Conservation (phyloP, 2,797 vertebrate species). For the Hypotaenidia okinawae region DNA sequence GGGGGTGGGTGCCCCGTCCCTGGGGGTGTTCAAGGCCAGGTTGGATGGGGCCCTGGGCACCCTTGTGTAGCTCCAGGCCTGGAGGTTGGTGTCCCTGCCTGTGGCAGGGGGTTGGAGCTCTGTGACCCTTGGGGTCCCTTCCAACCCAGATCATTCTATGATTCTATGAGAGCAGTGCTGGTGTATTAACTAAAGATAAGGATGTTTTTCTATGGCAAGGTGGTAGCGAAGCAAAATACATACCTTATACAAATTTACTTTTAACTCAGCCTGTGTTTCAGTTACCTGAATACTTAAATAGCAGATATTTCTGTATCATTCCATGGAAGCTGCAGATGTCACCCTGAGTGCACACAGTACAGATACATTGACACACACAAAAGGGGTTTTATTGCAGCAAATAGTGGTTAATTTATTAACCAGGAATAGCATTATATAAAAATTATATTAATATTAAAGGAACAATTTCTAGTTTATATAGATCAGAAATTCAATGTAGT, state of each 20-base stretch:
- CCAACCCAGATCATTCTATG: no score
- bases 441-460: not conserved
- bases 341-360: not conserved
- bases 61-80: no score
- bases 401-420: not conserved
- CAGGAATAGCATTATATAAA: not conserved
- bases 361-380: not conserved
- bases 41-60: no score
- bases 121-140: no score
- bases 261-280: not conserved
- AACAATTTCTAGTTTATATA: not conserved
- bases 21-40: no score
- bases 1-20: no score
- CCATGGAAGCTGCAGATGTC: not conserved
- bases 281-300: not conserved
- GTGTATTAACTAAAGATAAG: not conserved
- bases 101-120: no score
- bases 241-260: not conserved
- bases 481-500: not conserved
- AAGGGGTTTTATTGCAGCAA: not conserved
- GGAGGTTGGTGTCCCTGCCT: no score
- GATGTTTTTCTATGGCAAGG: not conserved
- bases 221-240: not conserved
- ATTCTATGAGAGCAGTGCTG: not conserved
- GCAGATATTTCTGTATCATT: not conserved